A percentile compares a stretch with the other conserved stretches of the same genome.
These are phyloP conservation scores for Campaea margaritaria DNA, from an alignment of 2,888 invertebrate genomes.

Conservation along the genomic window DNA sequence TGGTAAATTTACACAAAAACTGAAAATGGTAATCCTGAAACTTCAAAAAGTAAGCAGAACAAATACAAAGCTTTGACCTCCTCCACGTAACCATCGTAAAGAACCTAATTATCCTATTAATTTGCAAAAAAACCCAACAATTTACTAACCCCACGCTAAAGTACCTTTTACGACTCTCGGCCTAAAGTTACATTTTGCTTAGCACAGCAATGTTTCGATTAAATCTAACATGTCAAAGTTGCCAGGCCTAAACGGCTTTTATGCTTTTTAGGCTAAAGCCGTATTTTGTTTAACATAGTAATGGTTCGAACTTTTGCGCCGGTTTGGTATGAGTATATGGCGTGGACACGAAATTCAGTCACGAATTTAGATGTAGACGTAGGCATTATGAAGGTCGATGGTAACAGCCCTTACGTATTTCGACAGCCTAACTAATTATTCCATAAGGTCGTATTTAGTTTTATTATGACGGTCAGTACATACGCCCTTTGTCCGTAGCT, in stretches of 20 bases:
- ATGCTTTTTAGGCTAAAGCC: constrained; percentile 34
- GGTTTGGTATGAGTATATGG: constrained; percentile 44
- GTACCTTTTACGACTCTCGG: neutral
- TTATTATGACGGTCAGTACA: no score
- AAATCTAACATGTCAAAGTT: constrained; percentile 17
- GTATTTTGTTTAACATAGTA: constrained; percentile 30
- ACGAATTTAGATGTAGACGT: constrained; percentile 49
- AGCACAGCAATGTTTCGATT: constrained; percentile 5
- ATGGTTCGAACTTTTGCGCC: constrained; percentile 31
- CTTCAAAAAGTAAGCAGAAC: constrained; percentile 8
- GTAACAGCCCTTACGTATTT: constrained; percentile 4
- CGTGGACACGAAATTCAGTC: constrained; percentile 54
- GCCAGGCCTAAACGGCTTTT: constrained; percentile 34
- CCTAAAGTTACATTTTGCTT: constrained; percentile 11
- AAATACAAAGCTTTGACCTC: constrained; percentile 22
- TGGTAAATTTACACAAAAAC: no score
- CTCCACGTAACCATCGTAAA: constrained; percentile 24
- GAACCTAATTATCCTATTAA: constrained; percentile 44
- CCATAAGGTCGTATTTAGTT: no score
- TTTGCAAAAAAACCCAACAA: constrained; percentile 52
- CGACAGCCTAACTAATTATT: no score
- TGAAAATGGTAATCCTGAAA: constrained; percentile 10
- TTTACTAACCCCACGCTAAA: constrained; percentile 2
- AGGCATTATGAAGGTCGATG: constrained; percentile 21
- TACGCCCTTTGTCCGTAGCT: no score